Evolutionary conservation across 2,113 vertebrate genomes (phyloP).

Genomic region (Pao palembangensis): DNA sequence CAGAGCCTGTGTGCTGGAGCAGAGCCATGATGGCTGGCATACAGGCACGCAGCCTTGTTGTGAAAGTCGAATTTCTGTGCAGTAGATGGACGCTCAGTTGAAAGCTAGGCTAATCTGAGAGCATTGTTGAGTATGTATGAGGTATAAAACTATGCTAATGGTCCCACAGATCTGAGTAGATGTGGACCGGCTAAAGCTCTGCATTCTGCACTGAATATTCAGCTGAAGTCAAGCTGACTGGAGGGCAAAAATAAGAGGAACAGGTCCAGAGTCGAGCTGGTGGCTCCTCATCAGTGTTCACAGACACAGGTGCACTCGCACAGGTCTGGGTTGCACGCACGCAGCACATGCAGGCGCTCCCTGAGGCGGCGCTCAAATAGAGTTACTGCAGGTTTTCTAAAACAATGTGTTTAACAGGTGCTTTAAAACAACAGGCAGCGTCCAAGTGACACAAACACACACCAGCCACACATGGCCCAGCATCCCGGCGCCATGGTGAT

Average conservation of each 20-base stretch:
- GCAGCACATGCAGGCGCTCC: no score
- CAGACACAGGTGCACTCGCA: no score
- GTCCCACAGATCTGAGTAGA: slow-evolving; percentile 7
- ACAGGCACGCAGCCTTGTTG: not conserved
- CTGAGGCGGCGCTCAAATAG: no score
- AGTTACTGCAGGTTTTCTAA: not conserved
- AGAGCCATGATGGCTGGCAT: slow-evolving; percentile 25
- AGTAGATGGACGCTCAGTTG: slow-evolving; percentile 9
- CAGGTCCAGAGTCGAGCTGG: not conserved
- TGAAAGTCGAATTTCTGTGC: slow-evolving; percentile 3
- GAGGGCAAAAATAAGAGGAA: slow-evolving; percentile 23
- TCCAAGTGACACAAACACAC: slow-evolving; percentile 8
- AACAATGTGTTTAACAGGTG: slow-evolving; percentile 35
- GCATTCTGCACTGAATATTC: slow-evolving; percentile 51
- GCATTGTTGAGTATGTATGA: not conserved
- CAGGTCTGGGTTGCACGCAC: no score
- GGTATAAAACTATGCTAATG: slow-evolving; percentile 24
- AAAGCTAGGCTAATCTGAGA: slow-evolving; percentile 2
- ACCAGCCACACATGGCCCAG: slow-evolving; percentile 1
- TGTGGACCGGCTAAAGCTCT: slow-evolving; percentile 23
- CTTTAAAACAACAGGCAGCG: slow-evolving; percentile 34
- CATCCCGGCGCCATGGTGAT: slow-evolving; percentile 16
- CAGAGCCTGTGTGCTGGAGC: slow-evolving; percentile 30
- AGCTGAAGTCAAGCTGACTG: slow-evolving; percentile 48
- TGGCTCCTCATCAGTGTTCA: no score